A percentile compares a stretch with the other conserved stretches of the same genome.
Evolutionary conservation across 2,797 vertebrate genomes (phyloP).

Genomic region (Rhinichthys osculus): DNA sequence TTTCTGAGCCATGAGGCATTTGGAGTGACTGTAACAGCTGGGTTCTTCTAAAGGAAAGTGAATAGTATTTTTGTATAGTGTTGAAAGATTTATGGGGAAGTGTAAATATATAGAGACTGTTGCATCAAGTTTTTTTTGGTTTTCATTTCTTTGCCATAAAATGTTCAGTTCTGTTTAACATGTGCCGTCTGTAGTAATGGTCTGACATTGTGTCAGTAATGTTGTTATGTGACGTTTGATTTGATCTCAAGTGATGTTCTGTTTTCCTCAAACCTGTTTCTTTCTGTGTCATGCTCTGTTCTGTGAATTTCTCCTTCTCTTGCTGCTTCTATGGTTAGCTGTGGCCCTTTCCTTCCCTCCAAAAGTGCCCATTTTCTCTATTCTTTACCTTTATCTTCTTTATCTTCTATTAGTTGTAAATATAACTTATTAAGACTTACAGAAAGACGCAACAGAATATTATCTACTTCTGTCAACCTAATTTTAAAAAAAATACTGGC

Average conservation of each 20-base stretch:
- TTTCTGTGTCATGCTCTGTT: conserved; percentile 81
- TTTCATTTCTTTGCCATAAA: conserved; percentile 80
- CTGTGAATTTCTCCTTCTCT: conserved; percentile 80
- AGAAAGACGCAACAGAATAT: conserved; percentile 18
- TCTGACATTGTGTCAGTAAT: conserved; percentile 72
- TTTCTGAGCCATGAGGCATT: conserved; percentile 60
- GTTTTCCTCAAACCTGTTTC: conserved; percentile 55
- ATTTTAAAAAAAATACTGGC: conserved; percentile 28
- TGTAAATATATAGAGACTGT: conserved; percentile 90
- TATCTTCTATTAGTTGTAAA: conserved; percentile 49
- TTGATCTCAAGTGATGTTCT: conserved; percentile 76
- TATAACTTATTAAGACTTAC: conserved; percentile 44
- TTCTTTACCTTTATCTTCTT: conserved; percentile 8
- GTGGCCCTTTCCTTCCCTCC: conserved; percentile 68
- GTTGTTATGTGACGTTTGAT: conserved; percentile 78
- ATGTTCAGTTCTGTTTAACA: conserved; percentile 70
- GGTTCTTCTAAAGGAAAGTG: conserved; percentile 93
- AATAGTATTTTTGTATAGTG: conserved; percentile 99
- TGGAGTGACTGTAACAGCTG: conserved; percentile 75
- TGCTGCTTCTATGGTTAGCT: conserved; percentile 74
- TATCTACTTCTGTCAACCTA: conserved; percentile 18
- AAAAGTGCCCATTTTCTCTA: conserved; percentile 48
- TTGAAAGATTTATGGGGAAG: conserved; percentile 85
- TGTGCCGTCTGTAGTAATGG: conserved; percentile 47
- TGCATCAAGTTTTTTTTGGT: conserved; percentile 72